Evolutionary conservation across 2,888 invertebrate species (phyloP), one percentile per base, ranked within the genome.

Genomic region (Chymomyza amoena): DNA sequence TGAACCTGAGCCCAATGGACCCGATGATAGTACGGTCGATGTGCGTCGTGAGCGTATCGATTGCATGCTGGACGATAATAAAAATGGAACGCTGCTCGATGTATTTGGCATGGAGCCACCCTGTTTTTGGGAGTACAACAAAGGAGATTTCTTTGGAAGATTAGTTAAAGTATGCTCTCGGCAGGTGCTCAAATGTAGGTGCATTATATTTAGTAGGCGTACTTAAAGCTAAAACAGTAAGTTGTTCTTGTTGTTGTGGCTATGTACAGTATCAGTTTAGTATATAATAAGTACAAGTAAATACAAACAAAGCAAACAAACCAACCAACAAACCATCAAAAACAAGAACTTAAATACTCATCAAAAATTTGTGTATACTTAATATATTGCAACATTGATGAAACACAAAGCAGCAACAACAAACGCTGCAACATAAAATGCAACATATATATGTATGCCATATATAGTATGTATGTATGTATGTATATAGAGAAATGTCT

Each of bases 41-140:
- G 94, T 94, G 67, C 96, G 94, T 68, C 96, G 94, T 75, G 96
- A 95, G 76, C 95, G 92, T 91, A 95, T 94, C 89, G 95, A 95
- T 92, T 94, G 95, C 93, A 95, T 95, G 91, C 95, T 96, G 91
- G 95, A 95, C 84, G 96, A 95, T 89, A 96, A 93, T 92, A 97
- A 93, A 92, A 96, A 96, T 80, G 97, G 97, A 78, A 97, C 96
- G 92, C 96, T 96, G 92, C 96, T 96, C 88, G 96, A 96, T 73
- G 97, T 96, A 92, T 96, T 97, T 88, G 97, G 97, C 96, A 97
- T 96, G 81, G 96, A 96, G 87, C 96, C 96, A 89, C 96, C 96
- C 97, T 97, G 93, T 75, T 92, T 92, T 90, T 90, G 82, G 89
- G 88, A 91, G 85, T 86, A 90, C 87, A 92, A 92, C 91, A 91